Evolutionary conservation across 2,797 vertebrate genomes (phyloP).

Genomic region (Alauda arvensis): DNA sequence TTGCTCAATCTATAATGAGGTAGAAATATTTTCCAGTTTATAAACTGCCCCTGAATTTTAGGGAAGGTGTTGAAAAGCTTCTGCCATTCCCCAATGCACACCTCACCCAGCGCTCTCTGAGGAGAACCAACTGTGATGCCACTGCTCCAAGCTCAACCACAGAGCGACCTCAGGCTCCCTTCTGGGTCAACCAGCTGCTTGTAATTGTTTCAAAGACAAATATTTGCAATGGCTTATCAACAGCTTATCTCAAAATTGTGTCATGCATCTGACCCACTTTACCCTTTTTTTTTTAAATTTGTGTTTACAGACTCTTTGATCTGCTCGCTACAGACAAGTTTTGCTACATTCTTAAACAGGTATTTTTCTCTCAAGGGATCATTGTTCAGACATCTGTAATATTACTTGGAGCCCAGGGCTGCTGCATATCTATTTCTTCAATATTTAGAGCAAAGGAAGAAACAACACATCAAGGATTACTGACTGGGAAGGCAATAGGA

Average conservation of each 20-base stretch:
- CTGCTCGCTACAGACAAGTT: background rate
- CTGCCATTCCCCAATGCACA: accelerated
- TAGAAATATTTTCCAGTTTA: background rate
- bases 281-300: background rate
- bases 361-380: background rate
- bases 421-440: background rate
- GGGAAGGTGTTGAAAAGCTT: background rate
- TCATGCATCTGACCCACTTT: background rate
- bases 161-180: background rate
- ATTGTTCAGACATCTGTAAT: background rate
- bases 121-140: accelerated
- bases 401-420: background rate
- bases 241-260: conserved; percentile 36
- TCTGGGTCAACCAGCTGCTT: background rate
- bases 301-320: conserved; percentile 4
- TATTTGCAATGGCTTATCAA: conserved; percentile 26
- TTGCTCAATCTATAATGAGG: background rate
- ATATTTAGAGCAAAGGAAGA: background rate
- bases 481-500: background rate
- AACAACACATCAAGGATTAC: background rate
- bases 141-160: background rate
- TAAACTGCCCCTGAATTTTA: background rate
- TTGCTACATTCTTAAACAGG: conserved; percentile 11
- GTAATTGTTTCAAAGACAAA: background rate
- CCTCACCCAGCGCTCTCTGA: accelerated